Conservation (phyloP, 2,888 invertebrate genomes). For the Acleris laterana region DNA sequence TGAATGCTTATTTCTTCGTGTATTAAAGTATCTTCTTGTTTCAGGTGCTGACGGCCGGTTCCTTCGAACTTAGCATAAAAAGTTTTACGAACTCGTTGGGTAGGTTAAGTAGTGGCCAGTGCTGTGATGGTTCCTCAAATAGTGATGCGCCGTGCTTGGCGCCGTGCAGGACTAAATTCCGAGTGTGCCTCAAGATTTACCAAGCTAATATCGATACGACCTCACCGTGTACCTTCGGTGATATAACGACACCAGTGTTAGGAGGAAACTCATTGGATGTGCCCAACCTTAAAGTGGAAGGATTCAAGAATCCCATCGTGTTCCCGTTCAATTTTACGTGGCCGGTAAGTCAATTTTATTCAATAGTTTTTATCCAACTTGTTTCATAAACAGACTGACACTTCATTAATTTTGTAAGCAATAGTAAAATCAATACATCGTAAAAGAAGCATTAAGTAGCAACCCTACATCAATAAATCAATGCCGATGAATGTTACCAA, state of each 20-base stretch:
- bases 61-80: constrained; percentile 96
- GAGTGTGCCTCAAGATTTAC: constrained; percentile 98
- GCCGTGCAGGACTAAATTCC: constrained; percentile 95
- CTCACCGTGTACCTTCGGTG: constrained; percentile 96
- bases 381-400: constrained; percentile 53
- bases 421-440: constrained; percentile 71
- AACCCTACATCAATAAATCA: constrained; percentile 77
- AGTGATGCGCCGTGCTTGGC: constrained; percentile 90
- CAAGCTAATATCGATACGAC: constrained; percentile 96
- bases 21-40: constrained; percentile 58
- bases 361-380: constrained; percentile 23
- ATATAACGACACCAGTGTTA: constrained; percentile 93
- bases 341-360: constrained; percentile 92
- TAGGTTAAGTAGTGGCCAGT: constrained; percentile 94
- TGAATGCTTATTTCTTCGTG: constrained; percentile 4
- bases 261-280: constrained; percentile 91
- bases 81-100: constrained; percentile 96
- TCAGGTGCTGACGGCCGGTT: constrained; percentile 95
- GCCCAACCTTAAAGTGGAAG: constrained; percentile 84
- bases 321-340: constrained; percentile 97
- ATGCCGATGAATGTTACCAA: constrained; percentile 62
- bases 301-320: constrained; percentile 93
- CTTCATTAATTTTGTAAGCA: constrained; percentile 63
- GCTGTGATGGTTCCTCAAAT: constrained; percentile 94
- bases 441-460: constrained; percentile 75